A percentile compares a stretch with the other conserved stretches of the same genome.
Conservation (phyloP, 2,797 vertebrate genomes). For the Pempheris klunzingeri region DNA sequence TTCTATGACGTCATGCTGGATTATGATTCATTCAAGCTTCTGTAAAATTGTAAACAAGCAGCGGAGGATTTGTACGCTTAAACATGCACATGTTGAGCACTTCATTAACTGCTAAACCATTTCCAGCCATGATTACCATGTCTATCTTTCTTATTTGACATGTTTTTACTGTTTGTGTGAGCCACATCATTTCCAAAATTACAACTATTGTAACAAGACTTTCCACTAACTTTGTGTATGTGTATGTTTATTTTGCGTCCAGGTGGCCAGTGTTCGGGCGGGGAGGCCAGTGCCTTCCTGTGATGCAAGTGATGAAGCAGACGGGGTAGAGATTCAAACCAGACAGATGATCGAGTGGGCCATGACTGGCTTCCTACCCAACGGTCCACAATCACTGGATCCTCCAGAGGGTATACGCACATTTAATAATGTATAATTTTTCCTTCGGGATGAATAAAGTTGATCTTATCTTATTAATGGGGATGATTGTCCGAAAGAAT, state of each 20-base stretch:
- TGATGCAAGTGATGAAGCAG: slow-evolving; percentile 76
- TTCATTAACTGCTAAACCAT: neutral
- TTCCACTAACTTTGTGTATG: neutral
- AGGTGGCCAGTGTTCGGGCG: slow-evolving; percentile 91
- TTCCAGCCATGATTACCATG: neutral
- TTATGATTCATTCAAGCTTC: neutral
- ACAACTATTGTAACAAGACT: neutral
- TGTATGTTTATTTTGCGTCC: slow-evolving; percentile 39
- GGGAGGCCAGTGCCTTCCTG: slow-evolving; percentile 88
- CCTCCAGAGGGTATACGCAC: slow-evolving; percentile 79
- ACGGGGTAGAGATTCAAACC: slow-evolving; percentile 89
- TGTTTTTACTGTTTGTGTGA: neutral
- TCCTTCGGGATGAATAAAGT: too few species aligned
- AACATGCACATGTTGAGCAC: neutral
- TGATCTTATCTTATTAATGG: too few species aligned
- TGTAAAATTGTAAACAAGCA: slow-evolving; percentile 9
- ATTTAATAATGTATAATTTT: neutral
- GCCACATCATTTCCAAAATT: neutral
- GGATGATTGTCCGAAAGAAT: too few species aligned
- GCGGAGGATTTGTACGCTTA: neutral
- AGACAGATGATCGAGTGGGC: slow-evolving; percentile 96
- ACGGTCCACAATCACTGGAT: slow-evolving; percentile 89
- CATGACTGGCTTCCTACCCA: slow-evolving; percentile 90
- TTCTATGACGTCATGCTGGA: neutral
- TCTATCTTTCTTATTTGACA: slow-evolving; percentile 14